These are phyloP conservation scores for Arenaria interpres DNA, from an alignment of 2,113 vertebrate genomes.

Conservation along the genomic window DNA sequence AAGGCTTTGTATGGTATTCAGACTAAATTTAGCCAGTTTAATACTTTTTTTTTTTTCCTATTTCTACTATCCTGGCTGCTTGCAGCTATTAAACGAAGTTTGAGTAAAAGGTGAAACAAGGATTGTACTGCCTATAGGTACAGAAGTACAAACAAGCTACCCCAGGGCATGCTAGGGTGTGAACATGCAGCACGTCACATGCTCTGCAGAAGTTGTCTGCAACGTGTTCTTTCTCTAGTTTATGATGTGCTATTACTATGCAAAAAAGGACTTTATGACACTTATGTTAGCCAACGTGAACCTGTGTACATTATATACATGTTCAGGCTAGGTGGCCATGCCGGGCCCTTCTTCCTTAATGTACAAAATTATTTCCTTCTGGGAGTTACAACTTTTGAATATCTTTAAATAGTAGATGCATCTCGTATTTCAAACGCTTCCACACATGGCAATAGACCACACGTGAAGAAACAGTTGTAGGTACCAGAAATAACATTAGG, in stretches of 20 bases:
- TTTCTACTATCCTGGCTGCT: not conserved
- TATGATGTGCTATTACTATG: not conserved
- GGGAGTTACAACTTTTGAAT: not conserved
- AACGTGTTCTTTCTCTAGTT: not conserved
- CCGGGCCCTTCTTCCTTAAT: not conserved
- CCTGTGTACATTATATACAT: not conserved
- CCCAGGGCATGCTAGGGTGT: not conserved
- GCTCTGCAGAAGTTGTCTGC: not conserved
- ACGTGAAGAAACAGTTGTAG: not conserved
- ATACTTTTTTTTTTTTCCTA: not conserved
- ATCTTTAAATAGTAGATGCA: not conserved
- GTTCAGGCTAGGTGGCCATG: not conserved
- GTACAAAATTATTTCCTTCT: not conserved
- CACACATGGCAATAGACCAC: not conserved
- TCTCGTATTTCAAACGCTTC: not conserved
- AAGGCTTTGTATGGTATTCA: not conserved
- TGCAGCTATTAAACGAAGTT: not conserved
- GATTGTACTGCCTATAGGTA: not conserved
- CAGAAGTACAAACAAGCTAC: not conserved
- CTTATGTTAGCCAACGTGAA: not conserved
- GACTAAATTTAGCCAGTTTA: not conserved
- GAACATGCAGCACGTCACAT: not conserved
- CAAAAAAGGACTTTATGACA: not conserved
- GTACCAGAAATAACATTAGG: not conserved
- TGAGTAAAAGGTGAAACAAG: not conserved